Evolutionary conservation across 2,888 invertebrate genomes (phyloP).

Genomic region (Notodonta dromedarius): DNA sequence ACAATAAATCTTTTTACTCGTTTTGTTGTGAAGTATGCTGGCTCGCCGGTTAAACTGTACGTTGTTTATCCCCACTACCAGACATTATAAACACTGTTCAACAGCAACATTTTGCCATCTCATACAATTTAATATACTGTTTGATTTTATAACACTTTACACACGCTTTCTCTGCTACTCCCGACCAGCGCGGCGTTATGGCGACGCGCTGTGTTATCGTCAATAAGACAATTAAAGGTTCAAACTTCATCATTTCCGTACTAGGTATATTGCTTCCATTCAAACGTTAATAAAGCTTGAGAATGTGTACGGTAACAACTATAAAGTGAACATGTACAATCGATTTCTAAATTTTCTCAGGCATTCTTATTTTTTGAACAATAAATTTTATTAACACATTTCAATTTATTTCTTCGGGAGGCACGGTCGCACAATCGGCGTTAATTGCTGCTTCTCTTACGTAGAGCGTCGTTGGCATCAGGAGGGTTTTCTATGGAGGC

Average conservation of each 20-base stretch:
- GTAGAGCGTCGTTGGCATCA: slow-evolving; percentile 61
- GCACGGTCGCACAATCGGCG: slow-evolving; percentile 67
- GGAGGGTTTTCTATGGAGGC: slow-evolving; percentile 52
- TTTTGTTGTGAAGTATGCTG: slow-evolving; percentile 51
- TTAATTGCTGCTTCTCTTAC: slow-evolving; percentile 80
- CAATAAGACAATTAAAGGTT: slow-evolving; percentile 43
- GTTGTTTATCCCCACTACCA: slow-evolving; percentile 39
- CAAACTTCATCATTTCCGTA: slow-evolving; percentile 56
- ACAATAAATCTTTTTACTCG: slow-evolving; percentile 66
- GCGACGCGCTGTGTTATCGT: slow-evolving; percentile 10
- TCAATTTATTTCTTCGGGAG: slow-evolving; percentile 68
- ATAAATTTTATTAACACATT: slow-evolving; percentile 80
- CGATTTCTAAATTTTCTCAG: slow-evolving; percentile 63
- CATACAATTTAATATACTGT: slow-evolving; percentile 45
- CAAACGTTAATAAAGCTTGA: slow-evolving; percentile 54
- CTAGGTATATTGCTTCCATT: slow-evolving; percentile 48
- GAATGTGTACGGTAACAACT: slow-evolving; percentile 55
- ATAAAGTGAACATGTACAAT: slow-evolving; percentile 66
- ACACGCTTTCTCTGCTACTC: slow-evolving; percentile 22
- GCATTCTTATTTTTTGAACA: slow-evolving; percentile 69
- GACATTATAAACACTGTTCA: slow-evolving; percentile 34
- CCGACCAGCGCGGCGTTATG: slow-evolving; percentile 25
- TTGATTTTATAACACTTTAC: slow-evolving; percentile 40
- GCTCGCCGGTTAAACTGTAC: slow-evolving; percentile 32
- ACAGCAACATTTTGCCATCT: slow-evolving; percentile 41